Evolutionary conservation across 2,888 invertebrate species (phyloP), one percentile per base, ranked within the genome.

Genomic region (Drosophila atripex): DNA sequence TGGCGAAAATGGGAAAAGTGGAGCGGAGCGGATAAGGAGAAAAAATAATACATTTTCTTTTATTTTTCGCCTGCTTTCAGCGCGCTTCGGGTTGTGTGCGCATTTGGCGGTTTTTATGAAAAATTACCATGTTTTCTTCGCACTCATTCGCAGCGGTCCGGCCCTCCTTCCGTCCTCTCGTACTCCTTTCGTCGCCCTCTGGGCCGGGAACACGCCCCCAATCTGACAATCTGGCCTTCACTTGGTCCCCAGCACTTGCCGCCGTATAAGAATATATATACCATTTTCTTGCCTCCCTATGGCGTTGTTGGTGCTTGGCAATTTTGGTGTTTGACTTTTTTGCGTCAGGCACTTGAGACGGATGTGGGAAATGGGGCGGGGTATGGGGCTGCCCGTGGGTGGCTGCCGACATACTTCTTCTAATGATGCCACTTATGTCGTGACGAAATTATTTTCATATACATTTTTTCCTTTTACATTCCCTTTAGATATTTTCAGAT

Each of bases 381-480:
- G 12, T 23, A 51, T 21, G 16, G 18, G 55, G 21, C 21, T 25
- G 73, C 32, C 54, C 35, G 28, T 61, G 74, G 59, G 61, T 68
- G 64, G 55, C 71, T 82, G 75, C 70, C 49, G 66, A 71, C 61
- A 86, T 77, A 80, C 76, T 86, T 74, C 71, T 73, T 76, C 80
- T 84, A 84, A 84, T 84, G 88, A 84, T 88, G 84, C 78, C 84
- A 88, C 88, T 88, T 88, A 86, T 88, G 88, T 86, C 86, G 88
- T 88, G 80, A 86, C 86, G 73, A 83, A 86, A 88, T 82, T 86
- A 84, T 88, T 82, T 84, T 71, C 78, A 86, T 75, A 78, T 54
- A 76, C 51, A 74, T 64, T 71, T 64, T 64, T 35, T 21, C 58
- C 66, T 39, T 38, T 52, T 38, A 21, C 35, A 86, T 77, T 75